phyloP scores from a whole-genome alignment of 2,888 invertebrate genomes.

The Lasiommata megera region DNA sequence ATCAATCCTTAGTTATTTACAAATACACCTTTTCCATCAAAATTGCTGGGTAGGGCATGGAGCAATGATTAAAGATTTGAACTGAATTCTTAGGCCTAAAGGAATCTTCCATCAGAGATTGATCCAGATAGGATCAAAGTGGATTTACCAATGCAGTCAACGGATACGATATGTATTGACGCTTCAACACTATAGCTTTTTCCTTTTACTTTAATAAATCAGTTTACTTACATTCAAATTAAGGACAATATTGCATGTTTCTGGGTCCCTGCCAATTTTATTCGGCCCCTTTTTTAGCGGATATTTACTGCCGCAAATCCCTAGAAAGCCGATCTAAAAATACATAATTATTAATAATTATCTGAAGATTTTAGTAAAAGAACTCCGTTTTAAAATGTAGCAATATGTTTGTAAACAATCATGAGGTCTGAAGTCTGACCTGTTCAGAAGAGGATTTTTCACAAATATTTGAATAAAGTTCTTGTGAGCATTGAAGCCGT shows the following conservation, averaged over 20 bases:
- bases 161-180: too few species aligned
- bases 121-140: too few species aligned
- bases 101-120: too few species aligned
- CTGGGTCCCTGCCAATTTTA: conserved; percentile 69
- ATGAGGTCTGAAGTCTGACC: conserved; percentile 42
- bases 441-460: conserved; percentile 56
- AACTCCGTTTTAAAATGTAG: neutral
- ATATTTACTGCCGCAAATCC: conserved; percentile 64
- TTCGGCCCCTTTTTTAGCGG: conserved; percentile 65
- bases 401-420: neutral
- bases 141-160: too few species aligned
- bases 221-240: conserved; percentile 59
- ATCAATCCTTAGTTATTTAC: too few species aligned
- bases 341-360: neutral
- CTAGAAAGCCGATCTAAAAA: conserved; percentile 67
- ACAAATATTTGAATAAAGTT: conserved; percentile 43
- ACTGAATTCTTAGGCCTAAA: too few species aligned
- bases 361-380: too few species aligned
- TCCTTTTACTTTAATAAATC: too few species aligned
- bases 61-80: too few species aligned
- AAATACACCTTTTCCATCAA: too few species aligned
- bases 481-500: conserved; percentile 61
- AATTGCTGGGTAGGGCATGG: too few species aligned
- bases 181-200: too few species aligned
- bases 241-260: conserved; percentile 60